A percentile compares a stretch with the other conserved stretches of the same genome.
Evolutionary conservation across 2,797 vertebrate genomes (phyloP).

Genomic region (Natrix natrix): DNA sequence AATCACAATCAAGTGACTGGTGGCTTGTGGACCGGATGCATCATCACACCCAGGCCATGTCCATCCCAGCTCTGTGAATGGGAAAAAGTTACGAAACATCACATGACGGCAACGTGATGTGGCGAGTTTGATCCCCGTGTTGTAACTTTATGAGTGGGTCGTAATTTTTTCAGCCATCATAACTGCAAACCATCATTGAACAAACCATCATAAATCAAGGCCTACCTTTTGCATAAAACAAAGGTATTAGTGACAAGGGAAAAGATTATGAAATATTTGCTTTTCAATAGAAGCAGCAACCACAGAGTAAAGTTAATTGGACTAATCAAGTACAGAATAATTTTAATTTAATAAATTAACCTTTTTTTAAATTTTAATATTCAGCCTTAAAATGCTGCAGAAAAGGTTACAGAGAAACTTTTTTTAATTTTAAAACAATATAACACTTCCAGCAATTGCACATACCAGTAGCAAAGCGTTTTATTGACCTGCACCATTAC

Average conservation of each 20-base stretch:
- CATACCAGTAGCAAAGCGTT: neutral
- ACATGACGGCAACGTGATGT: no score
- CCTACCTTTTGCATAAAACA: neutral
- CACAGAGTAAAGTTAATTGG: neutral
- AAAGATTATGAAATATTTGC: neutral
- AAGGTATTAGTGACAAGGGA: neutral
- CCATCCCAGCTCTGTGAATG: no score
- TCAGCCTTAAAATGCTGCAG: neutral
- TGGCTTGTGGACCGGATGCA: fast-evolving
- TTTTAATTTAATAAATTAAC: neutral
- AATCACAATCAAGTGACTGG: neutral
- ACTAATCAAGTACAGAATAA: neutral
- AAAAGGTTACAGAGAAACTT: neutral
- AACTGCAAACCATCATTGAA: neutral
- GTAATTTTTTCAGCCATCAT: neutral
- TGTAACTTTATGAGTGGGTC: neutral
- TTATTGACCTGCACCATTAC: neutral
- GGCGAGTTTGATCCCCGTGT: no score
- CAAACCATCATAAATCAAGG: neutral
- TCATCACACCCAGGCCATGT: fast-evolving
- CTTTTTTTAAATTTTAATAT: neutral
- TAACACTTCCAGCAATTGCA: neutral
- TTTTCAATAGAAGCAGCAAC: neutral
- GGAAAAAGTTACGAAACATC: no score
- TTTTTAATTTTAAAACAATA: neutral